Base-by-base conservation (phyloP, 2,888 invertebrate species). In the Acronicta aceris region DNA sequence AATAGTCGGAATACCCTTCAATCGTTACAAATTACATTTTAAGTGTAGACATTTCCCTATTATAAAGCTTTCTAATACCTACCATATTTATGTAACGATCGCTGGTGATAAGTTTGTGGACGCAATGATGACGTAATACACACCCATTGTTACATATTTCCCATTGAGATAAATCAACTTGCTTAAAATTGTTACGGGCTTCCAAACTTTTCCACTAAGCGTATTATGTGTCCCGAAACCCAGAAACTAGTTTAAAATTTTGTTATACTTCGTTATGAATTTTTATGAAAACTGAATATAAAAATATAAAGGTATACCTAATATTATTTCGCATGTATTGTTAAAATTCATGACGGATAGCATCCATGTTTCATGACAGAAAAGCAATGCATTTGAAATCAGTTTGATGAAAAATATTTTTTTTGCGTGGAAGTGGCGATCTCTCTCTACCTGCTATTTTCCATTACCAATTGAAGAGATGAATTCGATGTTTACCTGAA, bases 401-500 rank as follows among this genome's bases (percentile, higher is more conserved):
- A 47, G 42, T 47, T 63, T 50, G 30, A 38, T 52, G 17, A 52
- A 62, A 63, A 33, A 17, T 7, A 16, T 17, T 38, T 59, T n/a
- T n/a, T 53, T 33, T 5, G 30, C 46, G 58, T 58, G 51, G 41
- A 68, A 78, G 79, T 84, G 78, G 76, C 76, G 74, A 78, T 80
- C 79, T 72, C 68, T 72, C 66, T 71, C 53, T 69, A 71, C 45
- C 52, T 27, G 41, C 47, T 55, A 15, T 45, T 71, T 64, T 46
- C 59, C 59, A 65, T 60, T 70, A 64, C 51, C 53, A 50, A 25
- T 42, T 67, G 68, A 53, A 58, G 51, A 66, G 60, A 70, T 56
- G 38, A 40, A 48, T 59, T 54, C 68, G 55, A 60, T 57, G 60
- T 74, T 82, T 87, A 87, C 87, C 87, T 87, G 86, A 52, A 80